Evolutionary conservation across 1,140 invertebrate genomes (phyloP).

Genomic region (Euwallacea similis): DNA sequence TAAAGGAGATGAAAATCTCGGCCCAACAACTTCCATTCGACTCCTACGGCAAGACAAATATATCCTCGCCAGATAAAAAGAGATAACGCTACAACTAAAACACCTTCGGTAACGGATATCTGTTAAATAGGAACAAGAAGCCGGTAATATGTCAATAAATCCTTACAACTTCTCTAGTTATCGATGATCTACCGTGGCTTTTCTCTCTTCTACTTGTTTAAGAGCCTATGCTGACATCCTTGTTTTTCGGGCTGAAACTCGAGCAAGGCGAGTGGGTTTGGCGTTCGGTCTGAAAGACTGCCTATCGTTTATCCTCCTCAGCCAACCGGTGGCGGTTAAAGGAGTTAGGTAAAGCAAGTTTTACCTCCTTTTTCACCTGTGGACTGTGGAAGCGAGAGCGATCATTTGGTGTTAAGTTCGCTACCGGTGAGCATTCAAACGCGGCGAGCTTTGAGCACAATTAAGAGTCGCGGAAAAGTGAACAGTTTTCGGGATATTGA

Average conservation of each 20-base stretch:
- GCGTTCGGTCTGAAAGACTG: slow-evolving; percentile 52
- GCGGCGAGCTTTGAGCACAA: slow-evolving; percentile 25
- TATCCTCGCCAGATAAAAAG: slow-evolving; percentile 22
- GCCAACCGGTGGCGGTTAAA: slow-evolving; percentile 52
- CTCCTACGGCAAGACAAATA: slow-evolving; percentile 30
- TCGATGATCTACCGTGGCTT: slow-evolving; percentile 39
- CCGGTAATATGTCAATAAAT: slow-evolving; percentile 49
- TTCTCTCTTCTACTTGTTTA: slow-evolving; percentile 1
- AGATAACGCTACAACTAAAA: slow-evolving; percentile 36
- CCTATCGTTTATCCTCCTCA: slow-evolving; percentile 51
- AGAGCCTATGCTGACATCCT: slow-evolving; percentile 1
- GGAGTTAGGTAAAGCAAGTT: slow-evolving; percentile 30
- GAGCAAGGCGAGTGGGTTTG: slow-evolving; percentile 51
- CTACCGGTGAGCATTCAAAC: slow-evolving; percentile 50
- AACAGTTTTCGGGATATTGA: not conserved
- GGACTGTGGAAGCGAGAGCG: slow-evolving; percentile 47
- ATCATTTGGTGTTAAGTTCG: slow-evolving; percentile 54
- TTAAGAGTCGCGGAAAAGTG: slow-evolving; percentile 4
- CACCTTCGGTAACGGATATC: slow-evolving; percentile 43
- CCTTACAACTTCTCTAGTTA: slow-evolving; percentile 40
- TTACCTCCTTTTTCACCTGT: slow-evolving; percentile 47
- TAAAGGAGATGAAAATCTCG: slow-evolving; percentile 17
- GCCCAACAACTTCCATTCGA: slow-evolving; percentile 10
- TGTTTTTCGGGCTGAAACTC: slow-evolving; percentile 23
- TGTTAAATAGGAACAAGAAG: slow-evolving; percentile 40